These are phyloP conservation scores for Lissocephala sabroskyi DNA, from an alignment of 2,888 invertebrate species.

Conservation along the genomic window DNA sequence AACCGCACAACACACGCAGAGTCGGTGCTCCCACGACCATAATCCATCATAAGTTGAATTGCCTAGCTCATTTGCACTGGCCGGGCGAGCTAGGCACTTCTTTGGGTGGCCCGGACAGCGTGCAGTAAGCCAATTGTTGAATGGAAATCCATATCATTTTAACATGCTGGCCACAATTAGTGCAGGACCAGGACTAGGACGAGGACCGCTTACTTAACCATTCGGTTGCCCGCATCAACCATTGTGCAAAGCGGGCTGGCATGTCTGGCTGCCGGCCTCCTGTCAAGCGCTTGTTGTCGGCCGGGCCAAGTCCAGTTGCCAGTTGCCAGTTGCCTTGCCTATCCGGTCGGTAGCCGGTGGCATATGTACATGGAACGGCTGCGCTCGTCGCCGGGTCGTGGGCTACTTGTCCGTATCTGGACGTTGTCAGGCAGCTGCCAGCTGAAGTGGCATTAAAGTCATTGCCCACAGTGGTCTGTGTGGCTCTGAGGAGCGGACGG, in stretches of 20 bases:
- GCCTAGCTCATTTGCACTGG: slow-evolving; percentile 37
- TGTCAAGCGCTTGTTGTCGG: slow-evolving; percentile 38
- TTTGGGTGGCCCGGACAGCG: too few relatives aligned
- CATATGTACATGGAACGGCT: background rate
- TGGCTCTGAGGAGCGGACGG: slow-evolving; percentile 1
- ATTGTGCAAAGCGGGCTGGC: background rate
- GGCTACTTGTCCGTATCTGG: slow-evolving; percentile 37
- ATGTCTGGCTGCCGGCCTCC: background rate
- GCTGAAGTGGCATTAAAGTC: slow-evolving; percentile 65
- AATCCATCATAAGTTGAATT: slow-evolving; percentile 63
- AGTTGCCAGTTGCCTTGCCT: too few relatives aligned
- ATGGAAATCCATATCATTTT: slow-evolving; percentile 70
- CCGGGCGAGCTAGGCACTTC: too few relatives aligned
- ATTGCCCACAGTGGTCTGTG: slow-evolving; percentile 11
- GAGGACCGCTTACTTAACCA: slow-evolving; percentile 37
- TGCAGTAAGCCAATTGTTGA: slow-evolving; percentile 56
- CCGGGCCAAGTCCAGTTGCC: too few relatives aligned
- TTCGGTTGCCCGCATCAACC: slow-evolving; percentile 5
- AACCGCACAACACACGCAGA: slow-evolving; percentile 17
- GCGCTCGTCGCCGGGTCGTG: slow-evolving; percentile 21
- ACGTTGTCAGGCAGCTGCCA: slow-evolving; percentile 65
- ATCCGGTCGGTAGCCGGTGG: too few relatives aligned
- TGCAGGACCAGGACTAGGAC: slow-evolving; percentile 53
- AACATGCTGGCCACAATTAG: slow-evolving; percentile 70
- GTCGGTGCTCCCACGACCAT: slow-evolving; percentile 29